Evolutionary conservation across 2,113 vertebrate species (phyloP).

Genomic region (Candoia aspera): DNA sequence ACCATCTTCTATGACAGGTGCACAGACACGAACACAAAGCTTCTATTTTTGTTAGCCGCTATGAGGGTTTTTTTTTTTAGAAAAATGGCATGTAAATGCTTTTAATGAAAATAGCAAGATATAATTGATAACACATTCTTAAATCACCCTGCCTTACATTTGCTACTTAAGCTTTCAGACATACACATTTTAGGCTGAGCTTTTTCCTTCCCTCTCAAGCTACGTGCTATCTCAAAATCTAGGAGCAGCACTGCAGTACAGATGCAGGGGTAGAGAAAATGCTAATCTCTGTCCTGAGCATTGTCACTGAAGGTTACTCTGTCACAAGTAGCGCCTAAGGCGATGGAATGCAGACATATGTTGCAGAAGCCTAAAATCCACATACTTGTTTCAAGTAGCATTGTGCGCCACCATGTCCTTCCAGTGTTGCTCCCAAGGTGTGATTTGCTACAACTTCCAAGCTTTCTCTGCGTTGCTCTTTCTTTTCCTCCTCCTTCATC

Average conservation of each 20-base stretch:
- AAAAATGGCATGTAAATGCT: not conserved
- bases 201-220: not conserved
- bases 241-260: constrained; percentile 6
- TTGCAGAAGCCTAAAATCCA: not conserved
- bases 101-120: not conserved
- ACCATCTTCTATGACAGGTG: not conserved
- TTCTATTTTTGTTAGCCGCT: not conserved
- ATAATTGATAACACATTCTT: not conserved
- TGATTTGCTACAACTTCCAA: not conserved
- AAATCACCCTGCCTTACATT: not conserved
- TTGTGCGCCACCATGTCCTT: not conserved
- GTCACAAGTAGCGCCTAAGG: not conserved
- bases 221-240: constrained; percentile 14
- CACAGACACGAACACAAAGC: not conserved
- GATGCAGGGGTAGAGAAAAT: not conserved
- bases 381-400: not conserved
- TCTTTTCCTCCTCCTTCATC: not conserved
- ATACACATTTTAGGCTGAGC: not conserved
- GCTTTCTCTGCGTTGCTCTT: not conserved
- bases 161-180: not conserved
- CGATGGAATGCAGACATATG: not conserved
- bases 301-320: constrained; percentile 18
- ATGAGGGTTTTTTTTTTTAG: not conserved
- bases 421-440: not conserved
- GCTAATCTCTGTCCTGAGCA: constrained; percentile 2